A percentile compares a stretch with the other conserved stretches of the same genome.
These are phyloP conservation scores for Hirudo medicinalis DNA, from an alignment of 1,140 invertebrate genomes.

Conservation along the genomic window DNA sequence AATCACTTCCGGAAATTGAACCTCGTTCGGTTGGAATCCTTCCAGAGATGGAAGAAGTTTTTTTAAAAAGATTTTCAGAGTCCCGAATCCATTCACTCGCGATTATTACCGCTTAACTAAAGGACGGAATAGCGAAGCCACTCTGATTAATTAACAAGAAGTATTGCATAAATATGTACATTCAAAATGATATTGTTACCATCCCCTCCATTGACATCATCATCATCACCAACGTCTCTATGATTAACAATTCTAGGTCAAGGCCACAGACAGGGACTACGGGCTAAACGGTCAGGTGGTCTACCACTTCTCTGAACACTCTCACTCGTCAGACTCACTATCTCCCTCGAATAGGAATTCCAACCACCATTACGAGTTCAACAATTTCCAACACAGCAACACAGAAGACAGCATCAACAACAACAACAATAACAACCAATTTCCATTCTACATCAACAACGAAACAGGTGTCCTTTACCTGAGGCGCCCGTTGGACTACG, in stretches of 20 bases:
- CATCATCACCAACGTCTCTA: too few relatives aligned
- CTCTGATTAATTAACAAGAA: too few relatives aligned
- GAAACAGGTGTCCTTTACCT: conserved; percentile 18
- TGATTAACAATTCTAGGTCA: conserved; percentile 46
- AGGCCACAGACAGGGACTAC: conserved; percentile 63
- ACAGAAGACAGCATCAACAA: not conserved
- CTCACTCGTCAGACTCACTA: not conserved
- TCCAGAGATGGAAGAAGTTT: too few relatives aligned
- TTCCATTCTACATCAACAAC: conserved; percentile 17
- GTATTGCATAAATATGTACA: too few relatives aligned
- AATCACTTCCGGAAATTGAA: too few relatives aligned
- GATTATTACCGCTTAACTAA: too few relatives aligned
- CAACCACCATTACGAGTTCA: too few relatives aligned
- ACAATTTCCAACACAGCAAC: not conserved
- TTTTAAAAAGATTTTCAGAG: too few relatives aligned
- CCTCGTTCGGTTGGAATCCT: not conserved
- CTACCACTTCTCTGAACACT: conserved; percentile 57
- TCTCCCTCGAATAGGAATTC: too few relatives aligned
- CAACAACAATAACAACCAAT: conserved; percentile 8
- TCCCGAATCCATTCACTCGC: too few relatives aligned
- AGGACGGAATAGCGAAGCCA: too few relatives aligned
- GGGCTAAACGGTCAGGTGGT: conserved; percentile 62
- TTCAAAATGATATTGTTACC: conserved; percentile 37
- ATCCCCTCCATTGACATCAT: conserved; percentile 30
- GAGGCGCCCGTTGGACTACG: conserved; percentile 16